A percentile compares a stretch with the other conserved stretches of the same genome.
Conservation (phyloP, 1,140 invertebrate genomes). For the Rhizoglyphus robini region DNA sequence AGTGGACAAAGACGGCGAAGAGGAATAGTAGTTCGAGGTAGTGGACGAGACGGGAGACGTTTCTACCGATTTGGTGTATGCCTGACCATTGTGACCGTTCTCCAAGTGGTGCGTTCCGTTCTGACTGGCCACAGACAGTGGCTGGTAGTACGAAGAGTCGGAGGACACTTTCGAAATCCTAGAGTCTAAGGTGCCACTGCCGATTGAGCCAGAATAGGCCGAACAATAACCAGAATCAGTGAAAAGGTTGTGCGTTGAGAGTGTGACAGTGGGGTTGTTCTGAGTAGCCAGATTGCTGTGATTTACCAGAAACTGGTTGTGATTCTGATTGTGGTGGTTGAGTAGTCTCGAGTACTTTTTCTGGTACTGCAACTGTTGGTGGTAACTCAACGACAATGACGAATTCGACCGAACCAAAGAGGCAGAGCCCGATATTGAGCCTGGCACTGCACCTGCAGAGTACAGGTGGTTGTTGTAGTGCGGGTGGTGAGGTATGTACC, state of each 20-base stretch:
- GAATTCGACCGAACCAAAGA: constrained; percentile 6
- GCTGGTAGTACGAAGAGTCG: background rate
- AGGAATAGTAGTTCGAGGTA: background rate
- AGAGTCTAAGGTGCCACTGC: background rate
- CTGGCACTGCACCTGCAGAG: background rate
- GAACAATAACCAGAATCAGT: constrained; percentile 7
- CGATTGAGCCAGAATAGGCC: constrained; percentile 3
- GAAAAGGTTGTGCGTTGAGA: constrained; percentile 3
- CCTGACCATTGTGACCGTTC: background rate
- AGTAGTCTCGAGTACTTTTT: background rate
- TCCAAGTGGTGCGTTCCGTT: background rate
- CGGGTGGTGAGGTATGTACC: background rate
- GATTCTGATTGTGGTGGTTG: background rate
- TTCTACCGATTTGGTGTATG: background rate
- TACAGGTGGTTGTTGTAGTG: background rate
- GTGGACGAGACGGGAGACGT: background rate
- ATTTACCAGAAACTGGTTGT: background rate
- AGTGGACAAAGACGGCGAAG: background rate
- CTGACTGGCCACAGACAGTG: background rate
- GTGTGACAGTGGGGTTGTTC: background rate
- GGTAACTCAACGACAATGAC: constrained; percentile 4
- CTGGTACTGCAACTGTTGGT: background rate
- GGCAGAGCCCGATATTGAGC: background rate
- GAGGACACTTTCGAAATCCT: background rate
- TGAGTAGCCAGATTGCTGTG: background rate